Base-by-base conservation (phyloP, 2,113 vertebrate species). In the Lycaon pictus region DNA sequence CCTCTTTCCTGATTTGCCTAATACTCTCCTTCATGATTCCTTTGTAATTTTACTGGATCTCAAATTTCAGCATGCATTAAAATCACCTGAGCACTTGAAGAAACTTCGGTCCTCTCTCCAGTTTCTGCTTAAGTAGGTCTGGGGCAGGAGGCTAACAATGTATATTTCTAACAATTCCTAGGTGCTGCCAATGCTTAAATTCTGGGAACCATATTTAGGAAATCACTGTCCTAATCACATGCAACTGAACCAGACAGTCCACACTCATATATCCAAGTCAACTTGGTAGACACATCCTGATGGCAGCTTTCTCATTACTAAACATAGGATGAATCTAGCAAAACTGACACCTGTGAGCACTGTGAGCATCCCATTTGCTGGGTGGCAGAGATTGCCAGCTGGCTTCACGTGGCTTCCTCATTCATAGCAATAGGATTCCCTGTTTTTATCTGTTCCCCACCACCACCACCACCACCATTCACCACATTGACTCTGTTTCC, bases 281-380 rank as follows among this genome's bases (percentile, higher is more conserved):
- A 8, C 43, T 1, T 10, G 4, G 43, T 15, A 11, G 20, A 71
- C 10, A n/a, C 3, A 23, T 1, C 12, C 5, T 3, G 19, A 29
- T 12, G 25, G 23, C 20, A 90, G 16, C 29, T 25, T 51, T 67
- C 35, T 60, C 69, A 23, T 48, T 58, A 67, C 19, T 29, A 72
- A 76, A 27, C 11, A 2, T 35, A 17, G 11, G 10, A 8, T 35
- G 8, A 29, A 27, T 20, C 25, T 37, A 89, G 55, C 7, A 48
- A 76, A n/a, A 20, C 27, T 76, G 37, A 76, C 11, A 37, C 25
- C 48, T 10, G 2, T 82, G 29, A 48, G 23, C 11, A 11, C 27
- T 25, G 10, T 20, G n/a, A n/a, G 10, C 4, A 48, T 63, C 55
- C 7, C 13, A 15, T 15, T 76, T 71, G 29, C 12, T 69, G 27